Conservation (phyloP, 2,888 invertebrate genomes). For the Melipona bicolor region DNA sequence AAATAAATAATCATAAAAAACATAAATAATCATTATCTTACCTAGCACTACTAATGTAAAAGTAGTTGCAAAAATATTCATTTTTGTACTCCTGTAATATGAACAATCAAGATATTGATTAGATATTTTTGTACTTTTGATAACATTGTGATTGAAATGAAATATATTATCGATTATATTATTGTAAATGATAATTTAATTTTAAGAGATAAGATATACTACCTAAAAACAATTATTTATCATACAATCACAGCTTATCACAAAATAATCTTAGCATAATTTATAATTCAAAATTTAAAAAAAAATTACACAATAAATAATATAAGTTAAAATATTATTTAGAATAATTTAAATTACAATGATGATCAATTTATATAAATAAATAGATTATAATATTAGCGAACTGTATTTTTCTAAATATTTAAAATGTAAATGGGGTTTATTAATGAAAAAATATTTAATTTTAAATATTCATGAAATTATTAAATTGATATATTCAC, state of each 20-base stretch:
- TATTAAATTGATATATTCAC: neutral
- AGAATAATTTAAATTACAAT: neutral
- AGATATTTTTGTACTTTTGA: slow-evolving; percentile 16
- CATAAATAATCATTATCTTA: slow-evolving; percentile 19
- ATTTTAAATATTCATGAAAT: neutral
- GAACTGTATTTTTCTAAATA: neutral
- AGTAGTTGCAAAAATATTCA: slow-evolving; percentile 7
- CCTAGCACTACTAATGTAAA: slow-evolving; percentile 33
- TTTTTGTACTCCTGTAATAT: slow-evolving; percentile 33
- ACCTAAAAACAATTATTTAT: neutral
- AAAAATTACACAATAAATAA: neutral
- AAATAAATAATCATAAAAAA: neutral
- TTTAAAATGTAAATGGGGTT: neutral
- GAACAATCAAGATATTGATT: slow-evolving; percentile 24
- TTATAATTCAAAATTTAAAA: neutral
- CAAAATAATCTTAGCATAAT: neutral
- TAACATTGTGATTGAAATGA: slow-evolving; percentile 29
- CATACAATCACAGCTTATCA: neutral
- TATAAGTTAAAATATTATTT: neutral
- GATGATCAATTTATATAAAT: no score
- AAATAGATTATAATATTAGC: neutral
- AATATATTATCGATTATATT: neutral
- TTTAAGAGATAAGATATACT: neutral
- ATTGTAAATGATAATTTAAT: neutral
- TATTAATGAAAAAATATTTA: neutral